Evolutionary conservation across 2,888 invertebrate genomes (phyloP).

Genomic region (Oscheius myriophilus): DNA sequence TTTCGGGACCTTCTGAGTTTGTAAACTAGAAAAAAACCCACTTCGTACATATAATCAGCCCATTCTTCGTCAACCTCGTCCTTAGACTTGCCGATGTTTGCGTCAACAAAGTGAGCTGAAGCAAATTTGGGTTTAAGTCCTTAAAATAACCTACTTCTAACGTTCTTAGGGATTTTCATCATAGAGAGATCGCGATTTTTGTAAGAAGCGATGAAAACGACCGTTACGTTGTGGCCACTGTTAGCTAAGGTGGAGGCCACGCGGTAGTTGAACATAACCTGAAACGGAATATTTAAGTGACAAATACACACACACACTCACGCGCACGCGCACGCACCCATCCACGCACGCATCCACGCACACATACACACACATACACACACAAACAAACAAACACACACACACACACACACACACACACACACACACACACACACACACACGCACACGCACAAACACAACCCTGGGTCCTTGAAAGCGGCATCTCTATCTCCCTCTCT

Average conservation of each 20-base stretch:
- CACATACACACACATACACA: no score
- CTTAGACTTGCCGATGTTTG: background rate
- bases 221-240: conserved; percentile 40
- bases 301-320: background rate
- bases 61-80: background rate
- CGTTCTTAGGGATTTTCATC: background rate
- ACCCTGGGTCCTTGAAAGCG: no score
- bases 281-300: background rate
- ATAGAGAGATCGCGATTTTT: background rate
- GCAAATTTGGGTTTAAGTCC: no score
- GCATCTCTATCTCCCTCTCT: no score
- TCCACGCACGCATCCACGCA: no score
- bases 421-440: no score
- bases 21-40: background rate
- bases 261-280: conserved; percentile 38
- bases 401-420: no score
- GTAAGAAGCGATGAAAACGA: conserved; percentile 25
- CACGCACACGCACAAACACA: no score
- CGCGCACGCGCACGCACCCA: no score
- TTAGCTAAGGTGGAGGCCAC: conserved; percentile 33
- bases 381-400: background rate
- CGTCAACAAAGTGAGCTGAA: background rate
- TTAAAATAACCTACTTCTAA: background rate
- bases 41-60: background rate
- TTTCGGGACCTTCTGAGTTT: no score